Conservation (phyloP, 2,113 vertebrate species). For the Zingel zingel region DNA sequence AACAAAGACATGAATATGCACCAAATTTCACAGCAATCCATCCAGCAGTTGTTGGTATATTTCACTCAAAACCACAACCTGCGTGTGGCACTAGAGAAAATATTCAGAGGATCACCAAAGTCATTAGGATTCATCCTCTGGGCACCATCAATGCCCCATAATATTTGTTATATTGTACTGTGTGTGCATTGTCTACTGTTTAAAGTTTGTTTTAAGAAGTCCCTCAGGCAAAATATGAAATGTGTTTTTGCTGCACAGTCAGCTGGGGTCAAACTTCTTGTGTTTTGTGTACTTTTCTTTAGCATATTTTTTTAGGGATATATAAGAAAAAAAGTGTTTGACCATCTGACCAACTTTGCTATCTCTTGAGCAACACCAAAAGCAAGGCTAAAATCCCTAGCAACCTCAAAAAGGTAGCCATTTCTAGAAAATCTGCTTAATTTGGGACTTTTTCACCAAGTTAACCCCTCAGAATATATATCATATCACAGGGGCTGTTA, state of each 20-base stretch:
- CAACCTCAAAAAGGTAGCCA: not conserved
- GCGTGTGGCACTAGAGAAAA: not conserved
- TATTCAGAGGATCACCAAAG: not conserved
- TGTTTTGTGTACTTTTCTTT: not conserved
- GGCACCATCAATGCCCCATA: not conserved
- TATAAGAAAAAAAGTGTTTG: not conserved
- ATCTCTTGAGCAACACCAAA: not conserved
- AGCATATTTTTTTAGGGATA: not conserved
- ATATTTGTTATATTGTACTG: no score
- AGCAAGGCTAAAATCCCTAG: not conserved
- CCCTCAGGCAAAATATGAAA: not conserved
- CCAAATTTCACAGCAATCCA: not conserved
- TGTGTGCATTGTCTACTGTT: not conserved
- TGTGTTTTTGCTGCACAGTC: not conserved
- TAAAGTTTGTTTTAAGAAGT: not conserved
- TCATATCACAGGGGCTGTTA: not conserved
- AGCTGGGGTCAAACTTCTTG: not conserved
- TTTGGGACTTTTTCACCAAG: not conserved
- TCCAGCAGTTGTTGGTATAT: not conserved
- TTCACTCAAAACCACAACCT: not conserved
- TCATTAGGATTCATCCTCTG: not conserved
- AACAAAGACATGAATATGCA: no score
- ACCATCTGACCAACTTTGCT: no score
- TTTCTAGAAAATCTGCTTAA: not conserved
- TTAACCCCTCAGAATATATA: not conserved